phyloP scores from a whole-genome alignment of 35 echinoderm and acorn worm species.

The Heliocidaris tuberculata region DNA sequence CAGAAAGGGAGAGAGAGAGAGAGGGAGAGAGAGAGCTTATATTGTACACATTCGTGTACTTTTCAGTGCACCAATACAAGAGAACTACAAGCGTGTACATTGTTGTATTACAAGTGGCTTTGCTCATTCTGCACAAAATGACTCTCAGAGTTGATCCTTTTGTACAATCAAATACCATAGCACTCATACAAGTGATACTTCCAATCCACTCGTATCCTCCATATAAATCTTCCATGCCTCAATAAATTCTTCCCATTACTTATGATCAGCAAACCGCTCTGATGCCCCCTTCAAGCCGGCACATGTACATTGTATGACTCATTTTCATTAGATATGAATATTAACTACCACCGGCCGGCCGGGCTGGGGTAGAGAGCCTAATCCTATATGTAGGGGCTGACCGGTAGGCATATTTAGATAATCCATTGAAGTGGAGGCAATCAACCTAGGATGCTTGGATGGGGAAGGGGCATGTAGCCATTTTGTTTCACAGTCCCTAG shows the following conservation, averaged over 20 bases:
- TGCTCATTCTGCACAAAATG: background rate
- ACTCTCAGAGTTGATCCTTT: background rate
- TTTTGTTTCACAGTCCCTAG: background rate
- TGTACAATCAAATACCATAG: background rate
- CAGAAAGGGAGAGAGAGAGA: background rate
- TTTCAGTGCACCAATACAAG: background rate
- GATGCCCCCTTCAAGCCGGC: background rate
- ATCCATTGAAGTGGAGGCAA: background rate
- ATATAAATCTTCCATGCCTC: background rate
- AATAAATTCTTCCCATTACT: slow-evolving; percentile 5
- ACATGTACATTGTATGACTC: slow-evolving; percentile 34
- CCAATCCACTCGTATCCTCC: background rate
- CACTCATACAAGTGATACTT: background rate
- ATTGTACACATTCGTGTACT: background rate
- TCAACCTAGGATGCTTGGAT: background rate
- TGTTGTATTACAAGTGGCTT: background rate
- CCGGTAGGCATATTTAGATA: slow-evolving; percentile 7
- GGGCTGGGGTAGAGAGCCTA: background rate
- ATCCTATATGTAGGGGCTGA: background rate
- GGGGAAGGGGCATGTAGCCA: background rate
- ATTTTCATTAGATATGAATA: slow-evolving; percentile 40
- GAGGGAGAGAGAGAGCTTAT: background rate
- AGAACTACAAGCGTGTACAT: background rate
- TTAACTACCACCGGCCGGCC: background rate
- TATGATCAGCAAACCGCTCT: background rate